Percentiles rank a stretch among this genome's conserved stretches.
Conservation (phyloP, 2,888 invertebrate genomes). For the Brenthis daphne region DNA sequence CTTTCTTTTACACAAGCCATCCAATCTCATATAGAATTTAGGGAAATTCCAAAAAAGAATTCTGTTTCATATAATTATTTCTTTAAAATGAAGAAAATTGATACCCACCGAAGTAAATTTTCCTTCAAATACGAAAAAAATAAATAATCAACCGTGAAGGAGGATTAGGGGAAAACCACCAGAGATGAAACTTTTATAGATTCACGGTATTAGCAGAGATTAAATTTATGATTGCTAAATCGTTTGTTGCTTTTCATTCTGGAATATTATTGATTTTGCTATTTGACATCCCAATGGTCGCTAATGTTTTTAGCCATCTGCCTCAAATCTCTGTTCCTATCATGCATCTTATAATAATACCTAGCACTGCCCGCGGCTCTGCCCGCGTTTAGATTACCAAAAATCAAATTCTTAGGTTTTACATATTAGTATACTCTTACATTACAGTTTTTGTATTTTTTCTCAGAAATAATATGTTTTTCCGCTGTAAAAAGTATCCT, state of each 20-base stretch:
- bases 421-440: too few relatives aligned
- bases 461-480: too few relatives aligned
- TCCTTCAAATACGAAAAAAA: conserved; percentile 26
- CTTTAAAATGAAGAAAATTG: conserved; percentile 12
- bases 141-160: conserved; percentile 33
- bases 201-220: conserved; percentile 27
- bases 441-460: too few relatives aligned
- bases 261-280: not conserved
- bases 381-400: too few relatives aligned
- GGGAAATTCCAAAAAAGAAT: not conserved
- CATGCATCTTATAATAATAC: too few relatives aligned
- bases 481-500: too few relatives aligned
- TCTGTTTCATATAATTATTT: not conserved
- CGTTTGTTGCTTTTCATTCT: conserved; percentile 18
- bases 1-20: too few relatives aligned
- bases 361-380: too few relatives aligned
- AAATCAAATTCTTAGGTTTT: too few relatives aligned
- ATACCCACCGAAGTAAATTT: conserved; percentile 20
- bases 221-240: conserved; percentile 30
- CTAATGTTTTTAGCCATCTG: too few relatives aligned
- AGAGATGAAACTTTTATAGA: conserved; percentile 21
- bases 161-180: conserved; percentile 17
- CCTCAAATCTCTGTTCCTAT: too few relatives aligned
- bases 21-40: too few relatives aligned
- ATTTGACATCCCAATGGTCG: not conserved